A percentile compares a stretch with the other conserved stretches of the same genome.
Evolutionary conservation across 2,113 vertebrate species (phyloP).

Genomic region (Nymphicus hollandicus): DNA sequence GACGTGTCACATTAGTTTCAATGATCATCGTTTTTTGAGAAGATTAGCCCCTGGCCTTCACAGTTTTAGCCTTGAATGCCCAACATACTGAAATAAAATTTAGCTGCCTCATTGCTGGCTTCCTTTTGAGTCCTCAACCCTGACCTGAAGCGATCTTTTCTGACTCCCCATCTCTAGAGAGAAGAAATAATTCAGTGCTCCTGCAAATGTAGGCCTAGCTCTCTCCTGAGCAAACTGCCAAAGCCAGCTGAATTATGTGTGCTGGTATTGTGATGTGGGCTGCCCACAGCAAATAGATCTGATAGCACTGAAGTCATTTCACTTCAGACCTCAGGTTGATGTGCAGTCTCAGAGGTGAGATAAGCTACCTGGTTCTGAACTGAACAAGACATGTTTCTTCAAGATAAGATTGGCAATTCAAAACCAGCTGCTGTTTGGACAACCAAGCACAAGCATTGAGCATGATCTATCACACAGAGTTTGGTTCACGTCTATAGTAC

Average conservation of each 20-base stretch:
- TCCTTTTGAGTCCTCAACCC: slow-evolving; percentile 16
- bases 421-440: background rate
- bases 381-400: slow-evolving; percentile 60
- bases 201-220: background rate
- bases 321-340: slow-evolving; percentile 53
- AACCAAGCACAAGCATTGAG: background rate
- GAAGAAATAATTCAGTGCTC: slow-evolving; percentile 60
- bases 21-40: background rate
- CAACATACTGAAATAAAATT: background rate
- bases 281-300: slow-evolving; percentile 62
- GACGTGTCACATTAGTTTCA: background rate
- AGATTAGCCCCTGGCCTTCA: background rate
- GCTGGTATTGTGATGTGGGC: slow-evolving; percentile 12
- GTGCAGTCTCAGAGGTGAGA: slow-evolving; percentile 64
- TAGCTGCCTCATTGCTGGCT: background rate
- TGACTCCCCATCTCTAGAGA: slow-evolving; percentile 6
- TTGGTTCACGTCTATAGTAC: background rate
- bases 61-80: background rate
- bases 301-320: slow-evolving; percentile 46
- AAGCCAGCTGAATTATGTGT: slow-evolving; percentile 55
- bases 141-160: slow-evolving; percentile 50
- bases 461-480: background rate
- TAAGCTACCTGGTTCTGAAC: slow-evolving; percentile 54
- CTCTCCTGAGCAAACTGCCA: slow-evolving; percentile 47
- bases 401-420: slow-evolving; percentile 52